phyloP scores from a whole-genome alignment of 2,113 vertebrate species.

The Phrynosoma blainvillii region DNA sequence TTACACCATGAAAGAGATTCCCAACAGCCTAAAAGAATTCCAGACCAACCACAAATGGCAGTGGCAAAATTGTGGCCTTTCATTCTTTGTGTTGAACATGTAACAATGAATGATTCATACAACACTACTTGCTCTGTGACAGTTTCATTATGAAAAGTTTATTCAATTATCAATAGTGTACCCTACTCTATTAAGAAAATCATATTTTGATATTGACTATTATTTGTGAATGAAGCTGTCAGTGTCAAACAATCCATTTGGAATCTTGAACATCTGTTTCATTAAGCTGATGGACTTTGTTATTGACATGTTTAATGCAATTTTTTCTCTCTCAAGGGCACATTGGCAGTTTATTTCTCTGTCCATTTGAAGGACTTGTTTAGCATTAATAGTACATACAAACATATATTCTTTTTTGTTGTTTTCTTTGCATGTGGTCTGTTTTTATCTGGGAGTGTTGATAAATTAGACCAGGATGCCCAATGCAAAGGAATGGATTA shows the following conservation, averaged over 20 bases:
- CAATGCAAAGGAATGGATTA: conserved; percentile 41
- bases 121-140: conserved; percentile 61
- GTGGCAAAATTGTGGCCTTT: conserved; percentile 52
- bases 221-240: conserved; percentile 71
- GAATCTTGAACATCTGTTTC: conserved; percentile 63
- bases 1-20: not conserved
- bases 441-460: conserved; percentile 37
- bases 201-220: conserved; percentile 72
- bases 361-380: conserved; percentile 41
- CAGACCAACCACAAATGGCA: conserved; percentile 20
- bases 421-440: conserved; percentile 14
- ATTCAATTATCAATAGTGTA: conserved; percentile 77
- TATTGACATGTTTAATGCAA: conserved; percentile 61
- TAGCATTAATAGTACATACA: conserved; percentile 12
- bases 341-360: conserved; percentile 46
- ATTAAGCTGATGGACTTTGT: conserved; percentile 60
- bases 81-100: conserved; percentile 67
- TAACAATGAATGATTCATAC: conserved; percentile 73
- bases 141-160: conserved; percentile 77
- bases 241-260: conserved; percentile 64
- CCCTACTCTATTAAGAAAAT: conserved; percentile 72
- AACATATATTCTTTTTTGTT: conserved; percentile 18
- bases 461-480: conserved; percentile 31
- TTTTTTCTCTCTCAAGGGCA: conserved; percentile 45
- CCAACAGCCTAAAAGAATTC: not conserved